Conservation (phyloP, 92 coral and sea anemone genomes). For the Palythoa caribaeorum region DNA sequence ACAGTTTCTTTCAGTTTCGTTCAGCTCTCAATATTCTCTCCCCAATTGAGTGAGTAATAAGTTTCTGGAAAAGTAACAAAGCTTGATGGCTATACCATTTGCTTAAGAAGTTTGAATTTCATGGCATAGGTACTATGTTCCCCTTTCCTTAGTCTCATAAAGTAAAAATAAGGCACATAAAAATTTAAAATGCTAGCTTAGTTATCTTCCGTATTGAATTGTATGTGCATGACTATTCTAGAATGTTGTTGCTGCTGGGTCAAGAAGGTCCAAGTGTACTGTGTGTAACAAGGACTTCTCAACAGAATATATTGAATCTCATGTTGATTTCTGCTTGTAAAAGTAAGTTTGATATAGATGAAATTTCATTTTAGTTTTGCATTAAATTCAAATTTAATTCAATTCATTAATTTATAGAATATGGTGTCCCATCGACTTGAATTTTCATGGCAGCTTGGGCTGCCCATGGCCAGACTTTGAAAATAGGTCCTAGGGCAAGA, state of each 20-base stretch:
- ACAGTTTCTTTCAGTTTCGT: background rate
- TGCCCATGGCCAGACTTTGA: too few species aligned
- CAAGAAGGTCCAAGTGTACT: conserved; percentile 4
- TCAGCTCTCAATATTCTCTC: conserved; percentile 3
- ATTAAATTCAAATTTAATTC: too few species aligned
- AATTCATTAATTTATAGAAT: too few species aligned
- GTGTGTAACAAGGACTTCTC: conserved; percentile 11
- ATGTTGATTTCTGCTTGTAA: conserved; percentile 11
- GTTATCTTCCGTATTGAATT: background rate
- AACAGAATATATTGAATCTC: background rate
- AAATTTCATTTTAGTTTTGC: background rate
- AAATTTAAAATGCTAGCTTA: background rate
- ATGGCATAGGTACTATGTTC: background rate
- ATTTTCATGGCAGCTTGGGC: too few species aligned
- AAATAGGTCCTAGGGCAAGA: too few species aligned
- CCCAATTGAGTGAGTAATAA: background rate
- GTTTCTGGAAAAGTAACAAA: conserved; percentile 3
- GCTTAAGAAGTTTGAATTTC: conserved; percentile 2
- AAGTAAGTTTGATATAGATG: conserved; percentile 2
- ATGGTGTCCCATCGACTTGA: too few species aligned
- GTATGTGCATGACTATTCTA: background rate
- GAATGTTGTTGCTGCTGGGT: conserved; percentile 15
- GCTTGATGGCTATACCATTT: conserved; percentile 6
- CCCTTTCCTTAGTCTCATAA: background rate
- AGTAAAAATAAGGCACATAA: background rate